Base-by-base conservation (phyloP, 2,797 vertebrate species). In the Eulemur coronatus region DNA sequence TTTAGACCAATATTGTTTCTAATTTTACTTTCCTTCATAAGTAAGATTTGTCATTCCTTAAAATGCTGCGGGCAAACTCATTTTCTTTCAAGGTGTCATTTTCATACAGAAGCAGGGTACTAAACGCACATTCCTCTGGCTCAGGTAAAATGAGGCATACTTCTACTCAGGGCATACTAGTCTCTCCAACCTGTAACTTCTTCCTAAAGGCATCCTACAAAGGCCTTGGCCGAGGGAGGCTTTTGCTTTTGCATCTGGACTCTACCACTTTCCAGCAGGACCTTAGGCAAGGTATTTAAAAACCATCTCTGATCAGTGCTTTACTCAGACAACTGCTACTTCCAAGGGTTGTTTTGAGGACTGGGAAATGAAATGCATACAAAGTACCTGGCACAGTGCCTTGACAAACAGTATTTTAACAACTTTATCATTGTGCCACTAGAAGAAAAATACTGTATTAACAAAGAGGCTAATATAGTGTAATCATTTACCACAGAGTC, bases 1-100 rank as follows among this genome's bases (percentile, higher is more conserved):
- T 79, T 76, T 14, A 94, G 55, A 30, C 33, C 69, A 59, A 12
- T 3, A 30, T 35, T 33, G 13, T 57, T 88, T 92, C 72, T 59
- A 57, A 85, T 82, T 92, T 84, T 84, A 84, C 81, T 90, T 92
- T 88, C 92, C 55, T 86, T 72, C 1, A 3, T n/a, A 67, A 84
- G 12, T 70, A 80, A 80, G 22, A 59, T 38, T 12, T 76, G 26
- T 41, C 18, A 33, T 30, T 94, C 59, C 57, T 84, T 67, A 65
- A 78, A 90, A 88, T 12, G 28, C 26, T 65, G 38, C 46, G 35
- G n/a, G 43, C 43, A 35, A 50, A 84, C 24, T 50, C 33, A 15
- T 61, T 55, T 85, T 59, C 69, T 81, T 35, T 84, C 61, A 63
- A 65, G 5, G 55, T 57, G 12, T 28, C 41, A 46, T 43, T 73